A percentile compares a stretch with the other conserved stretches of the same genome.
Conservation (phyloP, 2,113 vertebrate species). For the Cephalopterus ornatus region DNA sequence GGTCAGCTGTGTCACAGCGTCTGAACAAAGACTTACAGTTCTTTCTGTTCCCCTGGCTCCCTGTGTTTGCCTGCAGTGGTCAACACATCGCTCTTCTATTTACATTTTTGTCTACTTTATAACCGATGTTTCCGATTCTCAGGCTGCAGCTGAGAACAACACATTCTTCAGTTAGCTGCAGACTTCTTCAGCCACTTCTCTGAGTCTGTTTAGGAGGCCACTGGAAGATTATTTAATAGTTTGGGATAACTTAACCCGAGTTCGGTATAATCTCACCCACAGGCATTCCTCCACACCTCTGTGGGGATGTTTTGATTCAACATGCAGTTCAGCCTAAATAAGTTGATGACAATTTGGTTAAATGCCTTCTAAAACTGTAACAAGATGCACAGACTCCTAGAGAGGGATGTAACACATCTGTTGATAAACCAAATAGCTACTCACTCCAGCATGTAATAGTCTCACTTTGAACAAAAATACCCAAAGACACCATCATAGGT, state of each 20-base stretch:
- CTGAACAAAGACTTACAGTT: slow-evolving; percentile 20
- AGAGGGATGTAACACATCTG: neutral
- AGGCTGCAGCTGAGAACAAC: neutral
- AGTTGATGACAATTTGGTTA: neutral
- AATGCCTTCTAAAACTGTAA: neutral
- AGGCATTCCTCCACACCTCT: neutral
- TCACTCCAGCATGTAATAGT: neutral
- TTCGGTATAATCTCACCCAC: neutral
- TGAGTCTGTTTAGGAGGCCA: neutral
- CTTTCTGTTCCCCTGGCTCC: neutral
- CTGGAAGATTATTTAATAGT: neutral
- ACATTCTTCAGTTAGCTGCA: neutral
- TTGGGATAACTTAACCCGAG: neutral
- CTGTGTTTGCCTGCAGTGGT: neutral
- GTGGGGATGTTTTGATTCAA: neutral
- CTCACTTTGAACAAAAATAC: neutral
- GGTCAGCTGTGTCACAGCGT: neutral
- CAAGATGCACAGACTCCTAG: neutral
- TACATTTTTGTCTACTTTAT: slow-evolving; percentile 7
- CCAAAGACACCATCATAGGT: neutral
- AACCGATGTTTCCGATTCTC: neutral
- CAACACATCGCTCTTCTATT: neutral
- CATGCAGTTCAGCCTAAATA: fast-evolving
- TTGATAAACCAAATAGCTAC: neutral
- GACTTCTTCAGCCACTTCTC: neutral